phyloP scores from a whole-genome alignment of 2,113 vertebrate species.

The Gobio gobio region DNA sequence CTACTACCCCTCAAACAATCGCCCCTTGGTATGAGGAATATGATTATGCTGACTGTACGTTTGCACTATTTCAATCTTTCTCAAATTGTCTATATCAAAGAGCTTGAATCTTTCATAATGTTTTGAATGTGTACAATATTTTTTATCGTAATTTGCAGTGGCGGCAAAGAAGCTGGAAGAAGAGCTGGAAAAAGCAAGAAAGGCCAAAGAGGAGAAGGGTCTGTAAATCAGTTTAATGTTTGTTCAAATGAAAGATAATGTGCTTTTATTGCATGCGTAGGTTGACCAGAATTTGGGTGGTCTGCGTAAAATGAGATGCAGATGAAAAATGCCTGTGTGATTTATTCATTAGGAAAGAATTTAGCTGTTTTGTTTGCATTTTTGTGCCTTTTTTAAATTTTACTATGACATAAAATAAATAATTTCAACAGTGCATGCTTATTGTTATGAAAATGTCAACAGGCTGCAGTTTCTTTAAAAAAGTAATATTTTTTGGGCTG shows the following conservation, averaged over 20 bases:
- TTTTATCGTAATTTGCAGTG: not conserved
- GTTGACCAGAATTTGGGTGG: not conserved
- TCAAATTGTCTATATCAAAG: not conserved
- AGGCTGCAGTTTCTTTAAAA: not conserved
- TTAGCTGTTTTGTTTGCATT: not conserved
- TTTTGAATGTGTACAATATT: not conserved
- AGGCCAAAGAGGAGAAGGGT: conserved; percentile 41
- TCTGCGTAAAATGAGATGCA: not conserved
- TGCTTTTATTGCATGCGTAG: not conserved
- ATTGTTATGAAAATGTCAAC: not conserved
- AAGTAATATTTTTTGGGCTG: too few species aligned
- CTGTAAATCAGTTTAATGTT: not conserved
- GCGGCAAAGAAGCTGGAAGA: conserved; percentile 35
- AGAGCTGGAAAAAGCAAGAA: conserved; percentile 32
- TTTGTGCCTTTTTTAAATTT: not conserved
- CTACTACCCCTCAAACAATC: conserved; percentile 42
- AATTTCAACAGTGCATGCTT: not conserved
- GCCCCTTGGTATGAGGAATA: conserved; percentile 79
- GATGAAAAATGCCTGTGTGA: not conserved
- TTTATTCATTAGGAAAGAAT: not conserved
- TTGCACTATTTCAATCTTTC: not conserved
- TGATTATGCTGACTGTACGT: conserved; percentile 76
- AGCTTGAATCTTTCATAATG: not conserved
- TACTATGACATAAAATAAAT: not conserved
- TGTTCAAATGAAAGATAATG: not conserved